Evolutionary conservation across 2,888 invertebrate species (phyloP).

Genomic region (Hecatera dysodea): DNA sequence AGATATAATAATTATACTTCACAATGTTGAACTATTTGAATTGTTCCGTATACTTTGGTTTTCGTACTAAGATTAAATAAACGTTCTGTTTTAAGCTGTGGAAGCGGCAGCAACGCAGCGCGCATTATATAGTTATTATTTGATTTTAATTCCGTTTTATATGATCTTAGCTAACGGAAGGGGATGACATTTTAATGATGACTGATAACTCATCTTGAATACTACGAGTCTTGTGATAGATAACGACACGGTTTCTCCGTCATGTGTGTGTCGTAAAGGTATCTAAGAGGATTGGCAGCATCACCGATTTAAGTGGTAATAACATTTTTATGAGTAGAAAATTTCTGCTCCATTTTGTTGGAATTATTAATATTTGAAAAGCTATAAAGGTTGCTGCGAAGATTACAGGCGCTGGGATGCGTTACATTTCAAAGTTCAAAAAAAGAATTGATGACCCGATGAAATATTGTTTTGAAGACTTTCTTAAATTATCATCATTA

Average conservation of each 20-base stretch:
- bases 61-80: constrained; percentile 56
- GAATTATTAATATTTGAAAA: neutral
- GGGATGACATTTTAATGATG: constrained; percentile 4
- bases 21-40: constrained; percentile 52
- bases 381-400: neutral
- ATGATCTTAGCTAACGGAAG: neutral
- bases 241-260: neutral
- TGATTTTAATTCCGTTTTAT: constrained; percentile 1
- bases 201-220: neutral
- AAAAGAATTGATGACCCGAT: too few species aligned
- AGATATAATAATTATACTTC: constrained; percentile 63
- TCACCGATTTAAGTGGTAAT: neutral
- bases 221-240: neutral
- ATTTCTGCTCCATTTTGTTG: neutral
- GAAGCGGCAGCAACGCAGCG: constrained; percentile 21
- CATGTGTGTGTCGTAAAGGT: neutral
- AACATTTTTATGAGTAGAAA: neutral
- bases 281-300: neutral
- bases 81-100: constrained; percentile 40
- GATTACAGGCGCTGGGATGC: neutral
- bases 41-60: constrained; percentile 56
- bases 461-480: too few species aligned
- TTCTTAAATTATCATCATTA: neutral
- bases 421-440: too few species aligned
- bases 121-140: constrained; percentile 38